Base-by-base conservation (phyloP, 2,797 vertebrate genomes). In the Psittacula echo region DNA sequence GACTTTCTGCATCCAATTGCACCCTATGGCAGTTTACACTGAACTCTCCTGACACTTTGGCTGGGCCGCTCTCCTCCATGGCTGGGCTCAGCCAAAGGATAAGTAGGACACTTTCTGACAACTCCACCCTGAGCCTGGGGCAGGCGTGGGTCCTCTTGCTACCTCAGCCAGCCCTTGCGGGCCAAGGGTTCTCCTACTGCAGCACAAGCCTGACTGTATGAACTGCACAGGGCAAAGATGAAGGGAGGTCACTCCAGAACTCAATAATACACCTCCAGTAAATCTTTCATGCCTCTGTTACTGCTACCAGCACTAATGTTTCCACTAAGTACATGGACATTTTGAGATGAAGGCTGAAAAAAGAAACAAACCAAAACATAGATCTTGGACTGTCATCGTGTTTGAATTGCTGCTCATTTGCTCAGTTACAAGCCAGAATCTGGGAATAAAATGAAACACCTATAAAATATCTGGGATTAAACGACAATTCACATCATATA, bases 81-180 rank as follows among this genome's bases (percentile, higher is more conserved):
- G 48, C 65, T 30, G 24, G 12, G 32, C 30, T 90, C 12, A 39
- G 34, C 18, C 29, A 42, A 78, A 27, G 45, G 66, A 60, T 0
- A 0, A 90, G 32, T 10, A 61, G 0, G 5, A 37, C 0, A 1
- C 20, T 34, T n/a, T 68, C 22, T 4, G 20, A 54, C 20, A 75
- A 41, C 5, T 7, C 15, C n/a, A 54, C 0, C 2, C 4, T 0
- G 2, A 78, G 37, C 13, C 1, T 0, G 0, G 21, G 27, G 54
- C 29, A 58, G 42, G 9, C 1, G 2, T 2, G 4, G 7, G 22
- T 76, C 37, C 73, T 81, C 45, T 44, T 0, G 0, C 18, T 53
- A 73, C 48, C 47, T 60, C 48, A 60, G 56, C 23, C 73, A 81
- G 44, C 56, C 11, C 27, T 56, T 4, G 1, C 0, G 0, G 34